These are phyloP conservation scores for Platorchestia sp. DNA, from an alignment of 1,140 invertebrate genomes.

Conservation along the genomic window DNA sequence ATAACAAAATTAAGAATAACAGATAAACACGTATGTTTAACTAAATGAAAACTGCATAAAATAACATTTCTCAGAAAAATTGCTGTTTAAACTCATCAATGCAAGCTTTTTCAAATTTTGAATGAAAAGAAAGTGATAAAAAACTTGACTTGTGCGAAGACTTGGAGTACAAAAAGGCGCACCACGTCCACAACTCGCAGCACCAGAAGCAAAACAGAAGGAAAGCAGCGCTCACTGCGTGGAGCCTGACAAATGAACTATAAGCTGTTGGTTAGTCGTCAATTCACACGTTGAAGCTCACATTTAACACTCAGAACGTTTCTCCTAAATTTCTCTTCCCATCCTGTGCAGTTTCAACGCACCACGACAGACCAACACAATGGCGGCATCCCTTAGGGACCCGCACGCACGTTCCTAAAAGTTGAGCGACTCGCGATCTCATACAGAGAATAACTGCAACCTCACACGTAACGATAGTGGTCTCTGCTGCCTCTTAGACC, in stretches of 20 bases:
- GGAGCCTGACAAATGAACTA: too few species aligned
- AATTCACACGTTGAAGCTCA: not conserved
- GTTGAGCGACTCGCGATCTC: too few species aligned
- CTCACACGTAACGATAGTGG: too few species aligned
- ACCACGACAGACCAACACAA: not conserved
- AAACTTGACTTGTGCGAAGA: not conserved
- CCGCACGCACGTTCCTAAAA: not conserved
- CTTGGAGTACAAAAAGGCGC: not conserved
- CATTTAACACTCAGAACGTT: not conserved
- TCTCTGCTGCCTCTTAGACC: too few species aligned
- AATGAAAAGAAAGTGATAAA: not conserved
- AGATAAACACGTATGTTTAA: not conserved
- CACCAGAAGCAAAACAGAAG: too few species aligned
- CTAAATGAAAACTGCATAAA: not conserved
- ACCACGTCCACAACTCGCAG: not conserved
- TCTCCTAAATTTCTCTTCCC: not conserved
- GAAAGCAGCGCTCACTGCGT: too few species aligned
- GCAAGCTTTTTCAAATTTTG: not conserved
- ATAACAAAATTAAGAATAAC: not conserved
- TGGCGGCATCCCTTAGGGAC: not conserved
- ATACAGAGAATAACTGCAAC: too few species aligned
- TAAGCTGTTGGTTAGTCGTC: too few species aligned
- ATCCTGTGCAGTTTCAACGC: not conserved
- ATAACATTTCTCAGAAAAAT: not conserved
- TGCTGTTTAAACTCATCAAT: not conserved